These are phyloP conservation scores for Craniophora ligustri DNA, from an alignment of 2,888 invertebrate genomes.

Conservation along the genomic window DNA sequence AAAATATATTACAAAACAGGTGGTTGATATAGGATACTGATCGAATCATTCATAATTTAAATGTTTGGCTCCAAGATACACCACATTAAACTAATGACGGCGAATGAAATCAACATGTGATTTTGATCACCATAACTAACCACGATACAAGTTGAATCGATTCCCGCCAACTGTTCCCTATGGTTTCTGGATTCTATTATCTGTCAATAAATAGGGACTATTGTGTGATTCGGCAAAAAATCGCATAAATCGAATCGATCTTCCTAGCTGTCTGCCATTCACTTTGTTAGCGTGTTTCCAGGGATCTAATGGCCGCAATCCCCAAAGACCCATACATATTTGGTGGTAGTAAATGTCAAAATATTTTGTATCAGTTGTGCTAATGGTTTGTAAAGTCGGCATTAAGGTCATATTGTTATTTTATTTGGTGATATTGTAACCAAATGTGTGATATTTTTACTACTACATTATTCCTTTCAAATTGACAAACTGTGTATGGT, in stretches of 20 bases:
- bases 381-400: conserved; percentile 82
- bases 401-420: conserved; percentile 81
- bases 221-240: conserved; percentile 83
- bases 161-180: conserved; percentile 82
- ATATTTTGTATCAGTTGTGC: conserved; percentile 86
- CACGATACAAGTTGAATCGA: conserved; percentile 80
- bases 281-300: conserved; percentile 72
- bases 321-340: conserved; percentile 82
- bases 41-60: conserved; percentile 38
- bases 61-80: conserved; percentile 38
- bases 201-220: conserved; percentile 84
- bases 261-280: conserved; percentile 80
- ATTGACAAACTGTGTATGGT: conserved; percentile 16
- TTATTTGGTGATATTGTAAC: conserved; percentile 72
- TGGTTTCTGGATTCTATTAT: conserved; percentile 76
- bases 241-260: conserved; percentile 87
- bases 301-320: conserved; percentile 73
- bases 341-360: conserved; percentile 82
- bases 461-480: conserved; percentile 36
- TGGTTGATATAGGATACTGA: no score
- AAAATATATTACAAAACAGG: conserved; percentile 29
- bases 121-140: conserved; percentile 86
- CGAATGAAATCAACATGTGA: conserved; percentile 80
- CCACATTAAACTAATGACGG: conserved; percentile 62
- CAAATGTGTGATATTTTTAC: conserved; percentile 74